Evolutionary conservation across 1,140 invertebrate species (phyloP), one percentile per base, ranked within the genome.

Genomic region (Zaprionus ghesquierei): DNA sequence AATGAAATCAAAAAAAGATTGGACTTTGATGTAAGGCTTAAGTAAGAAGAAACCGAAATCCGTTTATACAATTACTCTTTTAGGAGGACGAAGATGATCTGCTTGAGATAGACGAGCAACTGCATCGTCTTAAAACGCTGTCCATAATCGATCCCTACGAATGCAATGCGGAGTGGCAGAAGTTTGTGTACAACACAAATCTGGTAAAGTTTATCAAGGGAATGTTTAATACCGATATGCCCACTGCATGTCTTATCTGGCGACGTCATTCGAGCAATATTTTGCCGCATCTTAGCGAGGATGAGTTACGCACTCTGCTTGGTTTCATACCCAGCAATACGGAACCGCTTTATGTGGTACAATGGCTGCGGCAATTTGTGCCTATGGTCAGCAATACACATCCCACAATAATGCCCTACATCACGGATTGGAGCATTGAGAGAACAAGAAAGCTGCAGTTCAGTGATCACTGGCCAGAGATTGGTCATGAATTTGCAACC

Each of bases 101-200:
- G 18, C 25, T 89, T 31, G 86, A 92, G 59, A 92, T 92, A 46
- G 81, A 89, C 10, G 91, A 92, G 51, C 89, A 90, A 50, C 41
- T 92, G 50, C 75, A 85, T 50, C 90, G 91, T 3, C 68, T 92
- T 0, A 89, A 92, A 61, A 92, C 91, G 0, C 68, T 92, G 10
- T 61, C 75, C n/a, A 85, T 92, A 6, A 90, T 80, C 27, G 91
- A 92, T 89, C 91, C 90, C 5, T 90, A 91, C 20, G 91, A 92
- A 49, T 78, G 74, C 15, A 91, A 92, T 55, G 25, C 56, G 0
- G 81, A 92, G 15, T 92, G 91, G 91, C 90, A 91, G 62, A 91
- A 90, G 73, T 92, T 92, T 56, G 76, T 92, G 6, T 89, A 92
- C 61, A 74, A 92, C 51, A 75, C 73, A 23, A 91, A 92, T 72